phyloP scores from a whole-genome alignment of 2,113 vertebrate species.

The Entelurus aequoreus region DNA sequence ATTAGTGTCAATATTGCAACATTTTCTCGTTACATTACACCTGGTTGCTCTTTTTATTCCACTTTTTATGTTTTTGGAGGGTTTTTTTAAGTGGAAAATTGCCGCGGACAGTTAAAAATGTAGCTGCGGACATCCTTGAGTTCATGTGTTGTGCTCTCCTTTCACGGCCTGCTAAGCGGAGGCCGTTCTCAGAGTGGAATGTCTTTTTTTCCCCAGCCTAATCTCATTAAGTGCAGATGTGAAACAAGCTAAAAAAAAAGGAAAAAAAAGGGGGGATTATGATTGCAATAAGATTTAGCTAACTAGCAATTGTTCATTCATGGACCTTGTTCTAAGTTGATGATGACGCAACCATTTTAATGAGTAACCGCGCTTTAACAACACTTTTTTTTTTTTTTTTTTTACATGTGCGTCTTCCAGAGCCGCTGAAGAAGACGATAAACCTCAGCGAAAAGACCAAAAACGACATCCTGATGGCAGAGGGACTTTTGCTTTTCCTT shows the following conservation, averaged over 20 bases:
- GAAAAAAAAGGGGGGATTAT: slow-evolving; percentile 11
- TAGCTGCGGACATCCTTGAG: too few relatives aligned
- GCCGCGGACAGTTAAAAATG: too few relatives aligned
- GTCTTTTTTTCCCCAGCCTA: slow-evolving; percentile 13
- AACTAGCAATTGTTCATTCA: slow-evolving; percentile 26
- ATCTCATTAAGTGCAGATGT: slow-evolving; percentile 20
- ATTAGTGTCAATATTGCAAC: too few relatives aligned
- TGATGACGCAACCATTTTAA: background rate
- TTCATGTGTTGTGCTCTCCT: slow-evolving; percentile 3
- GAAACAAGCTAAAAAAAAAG: slow-evolving; percentile 8
- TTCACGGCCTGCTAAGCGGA: slow-evolving; percentile 12
- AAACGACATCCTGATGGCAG: slow-evolving; percentile 65
- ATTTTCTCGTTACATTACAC: too few relatives aligned
- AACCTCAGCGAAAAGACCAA: slow-evolving; percentile 62
- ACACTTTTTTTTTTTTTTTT: too few relatives aligned
- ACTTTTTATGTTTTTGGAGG: too few relatives aligned
- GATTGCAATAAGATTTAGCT: slow-evolving; percentile 11
- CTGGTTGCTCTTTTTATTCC: too few relatives aligned
- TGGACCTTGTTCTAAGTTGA: background rate
- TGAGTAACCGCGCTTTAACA: too few relatives aligned
- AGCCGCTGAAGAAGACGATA: slow-evolving; percentile 50
- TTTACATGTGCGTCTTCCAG: slow-evolving; percentile 39
- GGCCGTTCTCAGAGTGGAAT: slow-evolving; percentile 10
- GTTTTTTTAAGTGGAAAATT: too few relatives aligned
- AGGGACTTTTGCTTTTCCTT: slow-evolving; percentile 67